Evolutionary conservation across 2,888 invertebrate genomes (phyloP), one percentile per base, ranked within the genome.

Genomic region (Acronicta alni): DNA sequence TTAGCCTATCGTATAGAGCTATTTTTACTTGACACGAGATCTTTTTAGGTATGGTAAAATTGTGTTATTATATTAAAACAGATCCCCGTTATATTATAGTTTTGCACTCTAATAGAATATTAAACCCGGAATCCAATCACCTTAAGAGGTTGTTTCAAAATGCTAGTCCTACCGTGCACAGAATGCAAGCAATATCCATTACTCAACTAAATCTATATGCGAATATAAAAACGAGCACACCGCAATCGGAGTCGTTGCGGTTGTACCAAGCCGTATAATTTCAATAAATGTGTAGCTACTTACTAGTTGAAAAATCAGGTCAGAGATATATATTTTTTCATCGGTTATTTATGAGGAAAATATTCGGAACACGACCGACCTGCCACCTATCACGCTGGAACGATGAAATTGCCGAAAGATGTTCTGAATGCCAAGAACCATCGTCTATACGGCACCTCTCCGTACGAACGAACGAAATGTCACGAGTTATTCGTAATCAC

Each of bases 101-200:
- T 73, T 60, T 49, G 46, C 60, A 53, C 41, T 47, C 35, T 55
- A 52, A 64, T 69, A 58, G 59, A 65, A 70, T 68, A 75, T 57
- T 64, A 63, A 61, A 79, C 68, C 66, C 67, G 57, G 59, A 75
- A 80, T 83, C 76, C 80, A 87, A 87, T 87, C 85, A 81, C 77
- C 72, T 76, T 84, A 81, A 86, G 82, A 86, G 87, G 81, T 76
- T 57, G 79, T 81, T 81, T 75, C 68, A 67, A 73, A 71, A 62
- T 60, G 47, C 23, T 69, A 73, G 57, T 52, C 56, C 58, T 57
- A 59, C 68, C 70, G 59, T 80, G 76, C 70, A 69, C 68, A 76
- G 71, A 80, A 76, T 84, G 81, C 80, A 80, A 81, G 83, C 74
- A 79, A 84, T 85, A 82, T 81, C 79, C 80, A 85, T 86, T 86